Evolutionary conservation across 2,797 vertebrate genomes (phyloP), one percentile per base, ranked within the genome.

Genomic region (Microctenopoma stevenorrisi): DNA sequence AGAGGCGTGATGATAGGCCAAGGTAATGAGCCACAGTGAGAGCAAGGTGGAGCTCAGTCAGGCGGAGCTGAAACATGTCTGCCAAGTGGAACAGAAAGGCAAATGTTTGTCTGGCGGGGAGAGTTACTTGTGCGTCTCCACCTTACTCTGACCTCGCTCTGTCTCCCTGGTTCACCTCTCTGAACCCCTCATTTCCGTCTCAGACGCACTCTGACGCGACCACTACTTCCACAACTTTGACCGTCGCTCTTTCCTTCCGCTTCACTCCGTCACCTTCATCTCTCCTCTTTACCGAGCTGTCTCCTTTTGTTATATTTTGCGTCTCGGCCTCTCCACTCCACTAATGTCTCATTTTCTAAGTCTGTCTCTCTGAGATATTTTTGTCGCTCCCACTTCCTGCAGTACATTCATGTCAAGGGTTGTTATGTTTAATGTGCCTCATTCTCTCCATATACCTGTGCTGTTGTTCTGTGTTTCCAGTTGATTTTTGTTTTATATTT

Each of bases 1-100:
- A 56, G 76, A 80, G 81, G 68, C 71, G 86, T 69, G 81, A 81
- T 88, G 83, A 88, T 86, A 83, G 81, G 79, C 73, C 74, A 38
- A 78, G 81, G 86, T 92, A 91, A 90, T 84, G 86, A 89, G 85
- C 77, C 86, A 82, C 78, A 13, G 66, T 71, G 84, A 84, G 82
- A 86, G 82, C 81, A 73, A 85, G 85, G 86, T 81, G 88, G 82
- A 79, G 85, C 70, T 82, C 89, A 80, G 72, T 86, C 88, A 88
- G 89, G 85, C 85, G 63, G 53, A 79, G 75, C 84, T 44, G 73
- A 79, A 82, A 74, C 85, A 83, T 77, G 82, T 88, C 89, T 84
- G 80, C 80, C 78, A 64, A 84, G 86, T 67, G 67, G 60, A 83
- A 86, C 62, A 75, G 80, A 79, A 74, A 92, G 74, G 73, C 79